Percentiles rank a stretch among this genome's conserved stretches.
Evolutionary conservation across 2,888 invertebrate genomes (phyloP).

Genomic region (Himalopsyche kuldschensis): DNA sequence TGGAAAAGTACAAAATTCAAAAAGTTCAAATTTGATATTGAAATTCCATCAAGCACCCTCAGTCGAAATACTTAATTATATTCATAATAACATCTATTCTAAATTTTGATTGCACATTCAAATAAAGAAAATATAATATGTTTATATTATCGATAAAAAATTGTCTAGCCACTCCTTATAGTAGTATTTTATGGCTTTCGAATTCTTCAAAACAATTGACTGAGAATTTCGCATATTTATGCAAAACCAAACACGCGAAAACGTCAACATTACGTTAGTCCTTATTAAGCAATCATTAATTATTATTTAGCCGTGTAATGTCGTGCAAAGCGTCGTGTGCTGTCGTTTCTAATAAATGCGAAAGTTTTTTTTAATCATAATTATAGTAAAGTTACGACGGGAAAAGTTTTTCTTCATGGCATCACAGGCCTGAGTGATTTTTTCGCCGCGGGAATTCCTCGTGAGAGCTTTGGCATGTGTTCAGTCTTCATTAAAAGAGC

Average conservation of each 20-base stretch:
- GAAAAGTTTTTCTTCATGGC: neutral
- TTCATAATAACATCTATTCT: no score
- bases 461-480: neutral
- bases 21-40: no score
- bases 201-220: neutral
- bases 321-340: neutral
- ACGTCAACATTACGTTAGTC: neutral
- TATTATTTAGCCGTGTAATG: neutral
- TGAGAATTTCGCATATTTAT: neutral
- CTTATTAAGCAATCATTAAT: conserved; percentile 12
- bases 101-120: no score
- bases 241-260: neutral
- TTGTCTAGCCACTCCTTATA: no score
- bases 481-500: conserved; percentile 2
- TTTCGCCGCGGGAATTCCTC: neutral
- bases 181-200: neutral
- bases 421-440: neutral
- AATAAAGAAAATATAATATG: no score
- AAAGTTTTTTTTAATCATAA: neutral
- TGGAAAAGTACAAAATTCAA: no score
- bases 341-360: neutral
- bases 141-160: no score
- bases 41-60: no score
- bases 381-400: neutral
- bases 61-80: no score